Conservation (phyloP, 2,113 vertebrate species). For the Microtus pennsylvanicus region DNA sequence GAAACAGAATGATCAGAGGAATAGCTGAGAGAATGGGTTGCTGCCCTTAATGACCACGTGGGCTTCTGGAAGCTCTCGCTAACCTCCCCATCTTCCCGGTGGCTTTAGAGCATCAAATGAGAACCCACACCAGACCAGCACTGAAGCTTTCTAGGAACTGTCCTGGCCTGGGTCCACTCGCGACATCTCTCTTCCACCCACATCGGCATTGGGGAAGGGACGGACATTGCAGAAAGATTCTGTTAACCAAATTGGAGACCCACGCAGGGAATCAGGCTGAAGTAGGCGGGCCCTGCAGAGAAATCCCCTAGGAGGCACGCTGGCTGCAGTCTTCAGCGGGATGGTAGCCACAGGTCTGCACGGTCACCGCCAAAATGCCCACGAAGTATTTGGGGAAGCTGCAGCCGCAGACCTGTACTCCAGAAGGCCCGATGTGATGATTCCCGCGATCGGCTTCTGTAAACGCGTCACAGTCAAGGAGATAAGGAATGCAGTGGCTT, state of each 20-base stretch:
- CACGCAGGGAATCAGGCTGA: not conserved
- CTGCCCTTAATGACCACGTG: not conserved
- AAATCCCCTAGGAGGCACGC: not conserved
- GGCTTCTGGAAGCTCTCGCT: not conserved
- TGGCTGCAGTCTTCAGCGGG: not conserved
- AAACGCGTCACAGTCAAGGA: slow-evolving; percentile 17
- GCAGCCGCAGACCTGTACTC: not conserved
- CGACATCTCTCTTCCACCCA: not conserved
- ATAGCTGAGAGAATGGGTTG: too few species aligned
- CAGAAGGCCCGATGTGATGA: not conserved
- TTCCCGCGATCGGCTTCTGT: not conserved
- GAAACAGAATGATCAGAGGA: not conserved
- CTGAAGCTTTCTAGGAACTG: not conserved
- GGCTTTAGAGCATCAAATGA: not conserved
- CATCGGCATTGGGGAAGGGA: not conserved
- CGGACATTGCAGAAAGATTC: too few species aligned
- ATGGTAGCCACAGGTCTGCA: not conserved
- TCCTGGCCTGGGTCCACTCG: not conserved
- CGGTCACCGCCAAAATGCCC: not conserved
- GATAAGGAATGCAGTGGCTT: slow-evolving; percentile 16
- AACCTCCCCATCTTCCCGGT: too few species aligned
- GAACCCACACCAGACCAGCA: not conserved
- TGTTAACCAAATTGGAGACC: not conserved
- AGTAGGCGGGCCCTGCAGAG: slow-evolving; percentile 19
- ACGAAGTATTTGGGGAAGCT: not conserved